Percentiles rank a stretch among this genome's conserved stretches.
phyloP scores from a whole-genome alignment of 2,888 invertebrate species.

The Pseudoips prasinana region DNA sequence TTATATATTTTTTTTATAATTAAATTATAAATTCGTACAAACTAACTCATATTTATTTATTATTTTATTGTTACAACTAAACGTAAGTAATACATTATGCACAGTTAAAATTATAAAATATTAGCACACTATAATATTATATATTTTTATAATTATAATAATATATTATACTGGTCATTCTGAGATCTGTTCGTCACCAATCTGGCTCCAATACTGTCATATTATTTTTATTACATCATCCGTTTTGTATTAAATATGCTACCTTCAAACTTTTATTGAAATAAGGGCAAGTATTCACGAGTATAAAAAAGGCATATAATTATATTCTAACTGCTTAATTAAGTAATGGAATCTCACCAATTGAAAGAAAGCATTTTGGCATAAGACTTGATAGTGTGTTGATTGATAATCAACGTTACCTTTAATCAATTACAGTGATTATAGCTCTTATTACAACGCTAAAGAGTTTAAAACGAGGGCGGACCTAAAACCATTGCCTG shows the following conservation, averaged over 20 bases:
- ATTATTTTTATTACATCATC: constrained; percentile 34
- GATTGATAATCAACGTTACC: no score
- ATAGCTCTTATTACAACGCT: no score
- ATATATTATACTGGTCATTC: constrained; percentile 74
- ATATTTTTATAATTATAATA: constrained; percentile 39
- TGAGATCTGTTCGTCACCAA: constrained; percentile 73
- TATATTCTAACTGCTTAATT: no score
- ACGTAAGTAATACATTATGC: constrained; percentile 51
- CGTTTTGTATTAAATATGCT: constrained; percentile 35
- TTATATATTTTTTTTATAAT: constrained; percentile 42
- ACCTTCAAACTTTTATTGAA: constrained; percentile 32
- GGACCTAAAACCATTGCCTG: no score
- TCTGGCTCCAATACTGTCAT: constrained; percentile 63
- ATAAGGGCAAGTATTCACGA: no score
- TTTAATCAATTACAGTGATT: no score
- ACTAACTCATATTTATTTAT: constrained; percentile 59
- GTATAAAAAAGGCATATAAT: no score
- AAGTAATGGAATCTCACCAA: no score
- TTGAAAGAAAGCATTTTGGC: no score
- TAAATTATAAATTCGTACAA: constrained; percentile 72
- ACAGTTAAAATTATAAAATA: constrained; percentile 57
- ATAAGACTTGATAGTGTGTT: no score
- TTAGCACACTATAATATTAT: constrained; percentile 50
- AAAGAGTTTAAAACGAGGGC: no score
- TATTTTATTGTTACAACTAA: constrained; percentile 45